Base-by-base conservation (phyloP, 2,888 invertebrate genomes). In the Lordiphosa andalusiaca region DNA sequence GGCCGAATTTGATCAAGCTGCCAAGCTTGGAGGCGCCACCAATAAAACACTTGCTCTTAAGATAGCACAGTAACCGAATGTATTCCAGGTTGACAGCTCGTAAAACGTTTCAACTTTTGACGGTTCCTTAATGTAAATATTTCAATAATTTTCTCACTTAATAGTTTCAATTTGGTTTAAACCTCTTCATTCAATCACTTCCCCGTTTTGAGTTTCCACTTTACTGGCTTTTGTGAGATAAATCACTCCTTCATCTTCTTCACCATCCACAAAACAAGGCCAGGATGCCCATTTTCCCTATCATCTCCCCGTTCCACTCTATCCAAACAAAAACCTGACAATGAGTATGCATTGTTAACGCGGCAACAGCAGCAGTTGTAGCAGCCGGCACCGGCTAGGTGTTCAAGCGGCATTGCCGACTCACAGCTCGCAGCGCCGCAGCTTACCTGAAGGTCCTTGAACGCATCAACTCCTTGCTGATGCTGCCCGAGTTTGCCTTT, bases 261-360 rank as follows among this genome's bases (percentile, higher is more conserved):
- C 65, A 63, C 37, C 47, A 46, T 36, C 23, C 53, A 30, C 16
- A 16, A 37, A 38, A 19, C 37, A 42, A 54, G 25, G 54, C 37
- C 23, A 54, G 33, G 47, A 65, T 40, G 55, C 30, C 30, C 30
- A 30, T 30, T 30, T 30, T 30, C 3, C 9, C 30, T 7, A 30
- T 10, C 51, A 55, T 35, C 40, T 46, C 46, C 40, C 40, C 16
- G 16, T 16, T 16, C 40, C 38, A 42, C 42, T 30, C 51, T 3
- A 3, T 39, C 10, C 30, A 30, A 6, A 9, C 47, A 40, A 59
- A 67, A 62, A 63, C 64, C 83, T 76, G 84, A 80, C 85, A 83
- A 85, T 83, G 84, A 81, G 70, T 83, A 83, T 77, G 78, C 78
- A 80, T 83, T 85, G 78, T 80, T 80, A 78, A 85, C 83, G 67